Conservation (phyloP, 1,140 invertebrate species). For the Lanistes nyassanus region DNA sequence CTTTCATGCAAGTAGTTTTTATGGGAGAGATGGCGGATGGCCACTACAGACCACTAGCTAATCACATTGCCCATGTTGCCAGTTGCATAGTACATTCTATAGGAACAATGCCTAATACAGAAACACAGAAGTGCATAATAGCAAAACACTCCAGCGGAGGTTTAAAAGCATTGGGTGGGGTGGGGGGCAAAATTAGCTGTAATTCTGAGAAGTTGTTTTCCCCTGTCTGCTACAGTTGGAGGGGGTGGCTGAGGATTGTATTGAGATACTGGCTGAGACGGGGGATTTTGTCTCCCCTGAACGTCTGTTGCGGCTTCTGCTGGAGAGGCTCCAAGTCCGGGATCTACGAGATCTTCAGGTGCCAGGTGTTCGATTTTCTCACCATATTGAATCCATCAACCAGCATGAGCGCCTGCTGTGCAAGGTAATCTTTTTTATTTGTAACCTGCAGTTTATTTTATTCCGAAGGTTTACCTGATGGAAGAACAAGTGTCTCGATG, state of each 20-base stretch:
- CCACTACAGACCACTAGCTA: neutral
- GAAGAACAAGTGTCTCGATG: too few relatives aligned
- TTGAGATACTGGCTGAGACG: constrained; percentile 51
- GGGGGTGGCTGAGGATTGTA: constrained; percentile 48
- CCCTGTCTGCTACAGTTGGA: constrained; percentile 32
- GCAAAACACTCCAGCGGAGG: too few relatives aligned
- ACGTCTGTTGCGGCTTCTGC: constrained; percentile 45
- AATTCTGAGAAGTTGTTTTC: neutral
- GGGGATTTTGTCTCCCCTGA: constrained; percentile 49
- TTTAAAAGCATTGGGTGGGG: too few relatives aligned
- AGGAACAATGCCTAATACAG: neutral
- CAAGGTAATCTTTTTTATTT: neutral
- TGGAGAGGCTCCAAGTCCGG: constrained; percentile 38
- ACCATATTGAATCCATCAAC: constrained; percentile 12
- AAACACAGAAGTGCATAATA: too few relatives aligned
- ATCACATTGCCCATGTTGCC: neutral
- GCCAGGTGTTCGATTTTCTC: neutral
- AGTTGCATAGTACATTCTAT: neutral
- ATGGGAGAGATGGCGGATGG: too few relatives aligned
- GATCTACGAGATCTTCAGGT: constrained; percentile 33
- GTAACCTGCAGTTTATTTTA: too few relatives aligned
- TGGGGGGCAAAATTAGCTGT: too few relatives aligned
- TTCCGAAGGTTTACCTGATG: too few relatives aligned
- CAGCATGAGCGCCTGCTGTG: constrained; percentile 1
- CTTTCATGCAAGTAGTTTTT: too few relatives aligned